These are phyloP conservation scores for Drosophila neocordata DNA, from an alignment of 1,140 invertebrate species.

Conservation along the genomic window DNA sequence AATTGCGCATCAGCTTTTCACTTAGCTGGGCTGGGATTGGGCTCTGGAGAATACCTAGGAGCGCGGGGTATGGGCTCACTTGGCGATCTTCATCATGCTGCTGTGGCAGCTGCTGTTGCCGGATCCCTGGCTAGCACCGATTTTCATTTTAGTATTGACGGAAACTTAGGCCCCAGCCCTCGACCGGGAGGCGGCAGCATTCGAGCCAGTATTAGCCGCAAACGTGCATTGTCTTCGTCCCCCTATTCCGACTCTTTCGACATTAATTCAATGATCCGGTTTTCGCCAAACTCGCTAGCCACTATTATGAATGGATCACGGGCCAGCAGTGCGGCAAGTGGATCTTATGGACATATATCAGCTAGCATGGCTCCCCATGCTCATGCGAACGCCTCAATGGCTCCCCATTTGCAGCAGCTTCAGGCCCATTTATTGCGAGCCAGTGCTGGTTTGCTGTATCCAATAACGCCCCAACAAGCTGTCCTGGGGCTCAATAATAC, in stretches of 20 bases:
- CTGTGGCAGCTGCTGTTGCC: slow-evolving; percentile 70
- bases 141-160: slow-evolving; percentile 89
- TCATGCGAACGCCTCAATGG: slow-evolving; percentile 86
- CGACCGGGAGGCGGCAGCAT: slow-evolving; percentile 84
- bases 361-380: slow-evolving; percentile 88
- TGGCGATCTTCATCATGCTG: slow-evolving; percentile 70
- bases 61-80: slow-evolving; percentile 61
- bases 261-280: slow-evolving; percentile 96
- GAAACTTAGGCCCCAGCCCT: slow-evolving; percentile 83
- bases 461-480: slow-evolving; percentile 83
- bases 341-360: slow-evolving; percentile 96
- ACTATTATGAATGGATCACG: slow-evolving; percentile 95
- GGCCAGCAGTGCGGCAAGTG: slow-evolving; percentile 92
- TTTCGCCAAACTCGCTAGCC: slow-evolving; percentile 95
- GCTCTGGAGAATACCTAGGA: slow-evolving; percentile 72
- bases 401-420: slow-evolving; percentile 89
- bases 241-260: slow-evolving; percentile 97
- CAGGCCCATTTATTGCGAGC: slow-evolving; percentile 89
- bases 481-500: slow-evolving; percentile 29
- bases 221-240: slow-evolving; percentile 95
- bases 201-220: slow-evolving; percentile 89
- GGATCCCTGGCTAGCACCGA: slow-evolving; percentile 88
- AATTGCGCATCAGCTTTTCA: slow-evolving; percentile 73
- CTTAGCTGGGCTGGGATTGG: slow-evolving; percentile 68
- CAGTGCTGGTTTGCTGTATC: slow-evolving; percentile 85